Percentiles rank a stretch among this genome's conserved stretches.
These are phyloP conservation scores for Lumbricus terrestris DNA, from an alignment of 2,888 invertebrate species.

Conservation along the genomic window DNA sequence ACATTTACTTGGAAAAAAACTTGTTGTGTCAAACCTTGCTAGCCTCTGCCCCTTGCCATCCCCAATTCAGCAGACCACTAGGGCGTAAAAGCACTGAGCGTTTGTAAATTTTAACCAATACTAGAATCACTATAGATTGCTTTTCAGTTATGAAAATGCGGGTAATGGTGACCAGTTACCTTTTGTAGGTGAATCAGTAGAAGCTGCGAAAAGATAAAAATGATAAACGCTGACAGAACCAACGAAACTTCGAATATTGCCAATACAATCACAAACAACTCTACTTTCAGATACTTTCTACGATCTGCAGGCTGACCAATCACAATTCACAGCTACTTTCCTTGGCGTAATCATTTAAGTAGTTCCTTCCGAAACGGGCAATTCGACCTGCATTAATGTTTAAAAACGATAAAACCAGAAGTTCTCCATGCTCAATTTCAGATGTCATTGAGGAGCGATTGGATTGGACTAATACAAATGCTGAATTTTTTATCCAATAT, in stretches of 20 bases:
- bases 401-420: neutral
- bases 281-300: neutral
- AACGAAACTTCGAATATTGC: neutral
- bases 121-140: neutral
- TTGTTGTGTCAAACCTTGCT: neutral
- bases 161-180: slow-evolving; percentile 13
- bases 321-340: neutral
- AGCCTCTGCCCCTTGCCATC: neutral
- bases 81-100: neutral
- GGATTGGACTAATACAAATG: no score
- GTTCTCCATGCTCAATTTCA: no score
- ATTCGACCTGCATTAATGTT: neutral
- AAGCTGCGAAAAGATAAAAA: slow-evolving; percentile 15
- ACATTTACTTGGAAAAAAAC: neutral
- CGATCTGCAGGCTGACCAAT: neutral
- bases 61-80: neutral
- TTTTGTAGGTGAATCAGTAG: slow-evolving; percentile 33
- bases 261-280: neutral
- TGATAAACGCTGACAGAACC: neutral
- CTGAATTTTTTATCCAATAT: no score
- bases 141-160: neutral
- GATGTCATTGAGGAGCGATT: no score
- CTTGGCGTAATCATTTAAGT: neutral
- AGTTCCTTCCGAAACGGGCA: neutral
- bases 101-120: neutral